These are phyloP conservation scores for Herpetotheres cachinnans DNA, from an alignment of 2,113 vertebrate species.

Conservation along the genomic window DNA sequence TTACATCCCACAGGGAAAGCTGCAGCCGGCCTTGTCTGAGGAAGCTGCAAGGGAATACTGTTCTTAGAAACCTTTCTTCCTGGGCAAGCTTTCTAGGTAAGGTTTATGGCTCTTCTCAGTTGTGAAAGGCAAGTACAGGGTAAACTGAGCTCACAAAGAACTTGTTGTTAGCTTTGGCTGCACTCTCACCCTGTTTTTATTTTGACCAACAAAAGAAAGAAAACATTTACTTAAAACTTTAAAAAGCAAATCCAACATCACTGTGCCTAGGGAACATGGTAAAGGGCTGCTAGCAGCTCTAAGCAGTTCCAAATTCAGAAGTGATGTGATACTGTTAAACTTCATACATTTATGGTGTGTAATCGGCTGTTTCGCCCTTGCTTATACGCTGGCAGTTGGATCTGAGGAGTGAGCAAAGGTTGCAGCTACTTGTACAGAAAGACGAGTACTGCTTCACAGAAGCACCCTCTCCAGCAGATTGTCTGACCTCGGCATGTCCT, in stretches of 20 bases:
- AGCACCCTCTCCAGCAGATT: background rate
- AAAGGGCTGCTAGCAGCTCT: background rate
- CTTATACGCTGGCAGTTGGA: background rate
- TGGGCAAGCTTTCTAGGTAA: background rate
- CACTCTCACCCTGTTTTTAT: background rate
- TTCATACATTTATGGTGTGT: background rate
- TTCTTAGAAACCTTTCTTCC: background rate
- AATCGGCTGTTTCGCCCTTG: background rate
- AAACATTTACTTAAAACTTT: background rate
- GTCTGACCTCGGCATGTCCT: background rate
- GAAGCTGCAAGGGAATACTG: background rate
- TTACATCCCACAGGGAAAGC: background rate
- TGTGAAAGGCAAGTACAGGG: background rate
- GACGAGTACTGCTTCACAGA: background rate
- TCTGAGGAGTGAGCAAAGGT: background rate
- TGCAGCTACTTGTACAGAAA: background rate
- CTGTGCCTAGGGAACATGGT: background rate
- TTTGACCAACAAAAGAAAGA: background rate
- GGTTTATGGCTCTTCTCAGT: background rate
- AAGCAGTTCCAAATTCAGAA: background rate
- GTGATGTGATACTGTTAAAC: background rate
- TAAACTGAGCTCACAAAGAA: background rate
- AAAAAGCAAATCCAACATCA: background rate
- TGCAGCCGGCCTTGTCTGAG: background rate
- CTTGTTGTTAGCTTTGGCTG: background rate